Conservation (phyloP, 2,113 vertebrate species). For the Pluvialis apricaria region DNA sequence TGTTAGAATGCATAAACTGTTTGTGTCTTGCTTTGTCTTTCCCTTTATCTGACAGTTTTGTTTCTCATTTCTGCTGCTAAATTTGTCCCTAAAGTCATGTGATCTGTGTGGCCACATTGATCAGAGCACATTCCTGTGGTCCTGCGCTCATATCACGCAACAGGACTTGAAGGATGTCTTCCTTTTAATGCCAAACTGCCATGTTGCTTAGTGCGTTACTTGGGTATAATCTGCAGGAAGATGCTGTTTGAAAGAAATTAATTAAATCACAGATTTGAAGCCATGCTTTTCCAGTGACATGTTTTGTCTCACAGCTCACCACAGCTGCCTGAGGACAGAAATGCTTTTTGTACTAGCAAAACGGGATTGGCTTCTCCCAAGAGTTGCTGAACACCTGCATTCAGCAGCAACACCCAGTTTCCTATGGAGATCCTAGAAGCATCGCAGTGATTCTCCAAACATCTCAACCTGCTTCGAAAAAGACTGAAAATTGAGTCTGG, state of each 20-base stretch:
- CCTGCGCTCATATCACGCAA: not conserved
- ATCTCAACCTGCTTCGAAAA: not conserved
- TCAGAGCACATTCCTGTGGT: not conserved
- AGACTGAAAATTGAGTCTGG: not conserved
- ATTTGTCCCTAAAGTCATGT: not conserved
- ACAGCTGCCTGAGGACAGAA: not conserved
- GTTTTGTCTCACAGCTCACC: not conserved
- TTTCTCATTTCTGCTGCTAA: not conserved
- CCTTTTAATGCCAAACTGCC: not conserved
- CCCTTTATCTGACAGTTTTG: not conserved
- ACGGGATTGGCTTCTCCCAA: not conserved
- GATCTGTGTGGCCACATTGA: not conserved
- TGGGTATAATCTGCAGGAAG: not conserved
- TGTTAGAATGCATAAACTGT: not conserved
- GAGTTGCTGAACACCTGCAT: not conserved
- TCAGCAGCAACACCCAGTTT: not conserved
- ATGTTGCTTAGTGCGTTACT: not conserved
- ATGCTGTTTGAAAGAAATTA: not conserved
- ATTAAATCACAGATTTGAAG: not conserved
- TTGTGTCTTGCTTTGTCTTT: not conserved
- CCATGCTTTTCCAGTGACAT: not conserved
- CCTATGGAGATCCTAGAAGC: not conserved
- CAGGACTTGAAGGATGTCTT: not conserved
- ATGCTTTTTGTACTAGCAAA: not conserved
- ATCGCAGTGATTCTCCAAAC: not conserved